phyloP scores from a whole-genome alignment of 2,113 vertebrate genomes.

The Gadus macrocephalus region DNA sequence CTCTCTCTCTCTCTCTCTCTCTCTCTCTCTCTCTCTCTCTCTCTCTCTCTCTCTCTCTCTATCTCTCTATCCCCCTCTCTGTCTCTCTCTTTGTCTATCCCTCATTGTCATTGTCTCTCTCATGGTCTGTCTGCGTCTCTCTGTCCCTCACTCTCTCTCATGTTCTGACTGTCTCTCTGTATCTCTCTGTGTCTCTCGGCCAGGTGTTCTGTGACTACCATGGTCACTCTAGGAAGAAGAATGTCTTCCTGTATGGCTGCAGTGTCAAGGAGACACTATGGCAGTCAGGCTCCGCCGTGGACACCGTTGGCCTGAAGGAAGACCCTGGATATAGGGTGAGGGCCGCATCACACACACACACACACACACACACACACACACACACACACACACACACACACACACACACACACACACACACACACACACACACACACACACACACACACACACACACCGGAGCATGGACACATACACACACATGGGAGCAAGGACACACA shows the following conservation, averaged over 20 bases:
- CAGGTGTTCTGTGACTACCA: constrained; percentile 96
- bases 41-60: not conserved
- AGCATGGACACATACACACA: not conserved
- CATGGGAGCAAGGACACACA: too few species aligned
- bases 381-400: not conserved
- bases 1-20: too few species aligned
- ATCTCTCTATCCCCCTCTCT: too few species aligned
- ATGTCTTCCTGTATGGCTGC: constrained; percentile 90
- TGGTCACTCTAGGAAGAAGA: constrained; percentile 90
- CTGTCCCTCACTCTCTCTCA: not conserved
- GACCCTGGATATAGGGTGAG: constrained; percentile 84
- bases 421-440: too few species aligned
- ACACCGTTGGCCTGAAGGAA: constrained; percentile 71
- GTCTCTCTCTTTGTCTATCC: not conserved
- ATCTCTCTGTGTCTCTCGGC: not conserved
- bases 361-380: constrained; percentile 1
- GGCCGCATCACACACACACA: not conserved
- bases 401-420: too few species aligned
- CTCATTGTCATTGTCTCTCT: too few species aligned
- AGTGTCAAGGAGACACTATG: constrained; percentile 90
- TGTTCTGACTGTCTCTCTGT: not conserved
- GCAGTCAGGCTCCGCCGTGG: constrained; percentile 76
- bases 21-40: not conserved
- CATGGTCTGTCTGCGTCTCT: too few species aligned
- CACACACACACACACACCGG: not conserved